These are phyloP conservation scores for Prenolepis imparis DNA, from an alignment of 2,888 invertebrate genomes.

Conservation along the genomic window DNA sequence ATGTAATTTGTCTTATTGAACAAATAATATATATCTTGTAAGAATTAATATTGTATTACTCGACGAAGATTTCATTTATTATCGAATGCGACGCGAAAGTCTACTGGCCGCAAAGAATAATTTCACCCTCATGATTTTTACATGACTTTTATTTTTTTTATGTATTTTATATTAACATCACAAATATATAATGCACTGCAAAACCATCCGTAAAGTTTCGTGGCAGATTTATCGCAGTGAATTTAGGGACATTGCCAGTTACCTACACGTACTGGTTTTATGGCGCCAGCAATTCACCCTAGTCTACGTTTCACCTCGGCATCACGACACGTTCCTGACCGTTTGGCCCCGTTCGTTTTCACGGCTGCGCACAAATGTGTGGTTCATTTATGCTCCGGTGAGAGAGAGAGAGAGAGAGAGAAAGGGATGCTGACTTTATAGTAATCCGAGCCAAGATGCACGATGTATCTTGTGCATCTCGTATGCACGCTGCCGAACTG, in stretches of 20 bases:
- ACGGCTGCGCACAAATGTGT: constrained; percentile 17
- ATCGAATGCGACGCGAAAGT: not conserved
- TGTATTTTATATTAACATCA: not conserved
- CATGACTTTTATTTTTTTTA: not conserved
- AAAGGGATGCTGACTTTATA: constrained; percentile 24
- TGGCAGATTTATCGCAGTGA: constrained; percentile 29
- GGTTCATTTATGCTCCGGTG: not conserved
- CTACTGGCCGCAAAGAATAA: not conserved
- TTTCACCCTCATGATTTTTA: not conserved
- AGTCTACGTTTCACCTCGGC: constrained; percentile 53
- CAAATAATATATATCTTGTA: not conserved
- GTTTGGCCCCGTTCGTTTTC: constrained; percentile 51
- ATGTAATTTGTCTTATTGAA: not conserved
- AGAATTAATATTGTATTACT: not conserved
- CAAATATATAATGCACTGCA: not conserved
- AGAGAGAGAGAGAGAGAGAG: not conserved
- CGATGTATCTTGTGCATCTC: constrained; percentile 5
- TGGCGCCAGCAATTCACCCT: constrained; percentile 53
- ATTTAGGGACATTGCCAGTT: constrained; percentile 61
- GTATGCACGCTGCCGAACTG: not conserved
- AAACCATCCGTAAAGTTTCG: not conserved
- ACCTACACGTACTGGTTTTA: constrained; percentile 63
- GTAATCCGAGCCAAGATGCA: constrained; percentile 24
- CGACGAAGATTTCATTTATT: not conserved
- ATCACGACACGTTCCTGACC: constrained; percentile 57